Evolutionary conservation across 2,113 vertebrate species (phyloP).

Genomic region (Aplodontia rufa): DNA sequence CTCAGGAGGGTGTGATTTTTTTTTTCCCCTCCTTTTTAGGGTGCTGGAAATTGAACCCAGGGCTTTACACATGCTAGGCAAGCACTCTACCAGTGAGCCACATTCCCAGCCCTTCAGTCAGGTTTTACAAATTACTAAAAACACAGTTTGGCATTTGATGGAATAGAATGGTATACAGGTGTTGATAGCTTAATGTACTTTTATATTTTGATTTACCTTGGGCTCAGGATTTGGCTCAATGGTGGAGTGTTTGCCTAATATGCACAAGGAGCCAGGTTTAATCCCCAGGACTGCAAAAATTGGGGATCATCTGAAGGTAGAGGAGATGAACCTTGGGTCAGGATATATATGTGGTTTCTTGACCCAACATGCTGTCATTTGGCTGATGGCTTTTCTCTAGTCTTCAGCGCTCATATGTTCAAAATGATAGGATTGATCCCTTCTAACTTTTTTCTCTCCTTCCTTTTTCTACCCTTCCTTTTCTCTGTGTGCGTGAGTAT

Average conservation of each 20-base stretch:
- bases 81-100: background rate
- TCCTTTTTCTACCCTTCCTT: background rate
- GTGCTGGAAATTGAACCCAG: background rate
- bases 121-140: background rate
- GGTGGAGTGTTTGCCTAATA: too few relatives aligned
- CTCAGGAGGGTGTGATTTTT: background rate
- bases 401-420: background rate
- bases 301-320: background rate
- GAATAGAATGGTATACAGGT: background rate
- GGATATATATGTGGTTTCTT: background rate
- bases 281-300: background rate
- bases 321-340: background rate
- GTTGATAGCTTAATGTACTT: conserved; percentile 21
- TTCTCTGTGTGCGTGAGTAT: background rate
- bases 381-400: background rate
- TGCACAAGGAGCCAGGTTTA: too few relatives aligned
- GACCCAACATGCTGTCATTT: background rate
- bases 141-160: background rate
- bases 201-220: background rate
- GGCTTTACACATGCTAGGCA: background rate
- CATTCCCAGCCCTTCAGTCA: background rate
- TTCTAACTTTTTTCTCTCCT: background rate
- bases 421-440: background rate
- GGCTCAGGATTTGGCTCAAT: too few relatives aligned
- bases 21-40: background rate